Evolutionary conservation across 2,797 vertebrate genomes (phyloP), one percentile per base, ranked within the genome.

Genomic region (Oreortyx pictus): DNA sequence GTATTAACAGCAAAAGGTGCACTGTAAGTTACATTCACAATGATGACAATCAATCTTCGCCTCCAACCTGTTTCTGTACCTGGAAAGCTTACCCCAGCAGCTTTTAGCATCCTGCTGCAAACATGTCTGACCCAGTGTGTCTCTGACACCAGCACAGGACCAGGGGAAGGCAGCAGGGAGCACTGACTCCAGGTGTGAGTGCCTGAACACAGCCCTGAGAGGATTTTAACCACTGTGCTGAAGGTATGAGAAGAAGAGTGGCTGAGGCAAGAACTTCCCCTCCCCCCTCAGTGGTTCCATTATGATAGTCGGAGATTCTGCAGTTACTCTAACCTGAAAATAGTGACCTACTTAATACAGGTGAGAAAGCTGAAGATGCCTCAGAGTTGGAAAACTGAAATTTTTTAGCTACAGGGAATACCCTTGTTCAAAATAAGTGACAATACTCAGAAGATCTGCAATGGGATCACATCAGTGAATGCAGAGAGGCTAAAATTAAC

Each of bases 401-500:
- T 57, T 57, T 57, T 78, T 73, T 81, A 70, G 31, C 17, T 46
- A 60, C 17, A 84, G 71, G 20, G 52, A 93, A 88, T 29, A 72
- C 7, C 20, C 18, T 41, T 29, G 39, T 33, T 50, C 2, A 31
- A 57, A 33, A 14, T 27, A 56, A 88, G 17, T 4, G 2, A 91
- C 84, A 41, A 80, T 14, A 37, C 61, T 60, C 57, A 90, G 70
- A 75, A 85, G 44, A 59, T 7, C 56, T 76, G 43, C 24, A 87
- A 75, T 8, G 27, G 47, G 54, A 70, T 10, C 31, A 41, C 39
- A 70, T 11, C 31, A 92, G 39, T 71, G 50, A 91, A 91, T 19
- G 22, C 31, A 82, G 39, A 1, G 13, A 64, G 19, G 71, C 56
- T 91, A 93, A 94, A 96, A 90, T 92, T 79, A 94, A 88, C 81